phyloP scores from a whole-genome alignment of 2,113 vertebrate species.

The Prionailurus viverrinus region DNA sequence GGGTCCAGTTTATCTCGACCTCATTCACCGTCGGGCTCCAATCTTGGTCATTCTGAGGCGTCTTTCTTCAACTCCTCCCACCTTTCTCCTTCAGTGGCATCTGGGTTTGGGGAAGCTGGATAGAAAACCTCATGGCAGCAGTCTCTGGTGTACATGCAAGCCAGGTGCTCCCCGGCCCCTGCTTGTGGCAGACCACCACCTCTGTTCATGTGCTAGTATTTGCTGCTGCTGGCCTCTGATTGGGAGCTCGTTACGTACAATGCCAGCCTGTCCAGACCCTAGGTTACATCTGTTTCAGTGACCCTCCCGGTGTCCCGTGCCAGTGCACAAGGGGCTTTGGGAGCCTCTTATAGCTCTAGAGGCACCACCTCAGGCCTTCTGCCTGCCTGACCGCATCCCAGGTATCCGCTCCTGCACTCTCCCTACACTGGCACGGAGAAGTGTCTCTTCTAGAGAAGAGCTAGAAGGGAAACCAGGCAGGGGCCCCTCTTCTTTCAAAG shows the following conservation, averaged over 20 bases:
- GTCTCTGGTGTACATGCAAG: neutral
- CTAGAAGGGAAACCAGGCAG: too few species aligned
- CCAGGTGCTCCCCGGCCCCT: neutral
- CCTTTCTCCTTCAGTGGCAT: neutral
- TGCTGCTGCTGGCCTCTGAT: neutral
- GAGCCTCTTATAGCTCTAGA: neutral
- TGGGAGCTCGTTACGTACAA: rapidly evolving
- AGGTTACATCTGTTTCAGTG: neutral
- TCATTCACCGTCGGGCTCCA: neutral
- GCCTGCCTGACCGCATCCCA: neutral
- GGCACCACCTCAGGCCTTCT: too few species aligned
- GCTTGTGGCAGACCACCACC: neutral
- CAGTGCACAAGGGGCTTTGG: too few species aligned
- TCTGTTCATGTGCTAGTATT: neutral
- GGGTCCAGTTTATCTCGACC: neutral
- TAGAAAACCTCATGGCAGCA: neutral
- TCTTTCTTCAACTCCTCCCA: neutral
- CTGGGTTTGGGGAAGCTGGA: neutral
- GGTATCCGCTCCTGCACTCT: neutral
- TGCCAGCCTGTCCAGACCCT: neutral
- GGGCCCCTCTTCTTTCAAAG: neutral
- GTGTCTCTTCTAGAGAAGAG: neutral
- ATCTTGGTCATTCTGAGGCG: neutral
- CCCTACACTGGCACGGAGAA: rapidly evolving
- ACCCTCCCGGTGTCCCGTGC: neutral